A percentile compares a stretch with the other conserved stretches of the same genome.
Evolutionary conservation across 2,113 vertebrate genomes (phyloP).

Genomic region (Aspidoscelis tigris): DNA sequence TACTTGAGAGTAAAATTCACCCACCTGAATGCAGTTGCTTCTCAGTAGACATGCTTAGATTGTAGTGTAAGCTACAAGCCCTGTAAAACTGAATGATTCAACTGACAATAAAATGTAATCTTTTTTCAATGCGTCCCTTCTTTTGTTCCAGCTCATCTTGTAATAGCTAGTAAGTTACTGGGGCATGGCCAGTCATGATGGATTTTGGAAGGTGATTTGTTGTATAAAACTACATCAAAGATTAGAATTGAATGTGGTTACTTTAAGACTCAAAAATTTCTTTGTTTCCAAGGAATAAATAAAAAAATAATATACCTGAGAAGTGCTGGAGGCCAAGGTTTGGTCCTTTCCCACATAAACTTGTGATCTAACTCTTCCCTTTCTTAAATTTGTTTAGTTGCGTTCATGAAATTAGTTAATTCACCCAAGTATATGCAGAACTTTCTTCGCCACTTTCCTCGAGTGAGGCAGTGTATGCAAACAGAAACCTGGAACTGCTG

Average conservation of each 20-base stretch:
- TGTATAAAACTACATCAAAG: background rate
- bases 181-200: no score
- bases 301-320: no score
- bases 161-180: background rate
- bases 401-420: background rate
- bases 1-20: background rate
- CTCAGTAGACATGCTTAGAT: background rate
- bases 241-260: background rate
- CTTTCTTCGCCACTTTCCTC: background rate
- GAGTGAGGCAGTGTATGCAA: background rate
- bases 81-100: background rate
- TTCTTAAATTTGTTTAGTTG: no score
- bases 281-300: conserved; percentile 14
- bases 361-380: background rate
- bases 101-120: background rate
- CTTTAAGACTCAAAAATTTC: conserved; percentile 1
- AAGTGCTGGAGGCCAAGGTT: background rate
- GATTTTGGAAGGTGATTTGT: background rate
- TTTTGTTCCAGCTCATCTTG: background rate
- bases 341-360: background rate
- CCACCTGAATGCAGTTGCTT: background rate
- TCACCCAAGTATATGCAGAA: background rate
- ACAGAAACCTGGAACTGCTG: background rate
- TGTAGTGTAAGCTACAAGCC: background rate
- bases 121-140: background rate